Percentiles rank a stretch among this genome's conserved stretches.
Evolutionary conservation across 2,888 invertebrate species (phyloP).

Genomic region (Sabellastarte sp.): DNA sequence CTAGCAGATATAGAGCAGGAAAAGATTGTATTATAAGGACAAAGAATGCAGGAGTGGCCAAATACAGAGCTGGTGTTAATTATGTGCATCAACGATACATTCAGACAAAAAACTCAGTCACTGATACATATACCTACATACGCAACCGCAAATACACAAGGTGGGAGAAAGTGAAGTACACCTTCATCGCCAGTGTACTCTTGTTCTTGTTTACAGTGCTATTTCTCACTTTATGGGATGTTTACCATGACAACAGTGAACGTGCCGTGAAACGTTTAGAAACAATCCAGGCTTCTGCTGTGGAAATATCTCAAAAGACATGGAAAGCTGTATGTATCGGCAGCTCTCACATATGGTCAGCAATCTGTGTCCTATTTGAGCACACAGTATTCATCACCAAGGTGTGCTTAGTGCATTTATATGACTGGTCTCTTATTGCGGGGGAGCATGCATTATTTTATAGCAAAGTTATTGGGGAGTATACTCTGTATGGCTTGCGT

Average conservation of each 20-base stretch:
- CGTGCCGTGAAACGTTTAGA: constrained; percentile 15
- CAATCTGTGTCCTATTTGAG: too few relatives aligned
- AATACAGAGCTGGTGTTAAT: too few relatives aligned
- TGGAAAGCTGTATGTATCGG: constrained; percentile 9
- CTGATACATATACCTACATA: constrained; percentile 11
- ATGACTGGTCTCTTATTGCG: too few relatives aligned
- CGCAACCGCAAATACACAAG: constrained; percentile 18
- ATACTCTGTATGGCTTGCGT: constrained; percentile 1
- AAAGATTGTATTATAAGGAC: too few relatives aligned
- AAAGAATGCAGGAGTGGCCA: too few relatives aligned
- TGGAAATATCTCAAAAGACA: background rate
- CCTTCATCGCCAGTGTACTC: constrained; percentile 7
- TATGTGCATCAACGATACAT: too few relatives aligned
- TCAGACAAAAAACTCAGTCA: background rate
- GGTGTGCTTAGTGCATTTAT: too few relatives aligned
- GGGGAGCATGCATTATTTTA: background rate
- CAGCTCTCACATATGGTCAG: too few relatives aligned
- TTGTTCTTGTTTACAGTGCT: constrained; percentile 10
- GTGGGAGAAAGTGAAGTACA: constrained; percentile 25
- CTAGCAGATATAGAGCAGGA: too few relatives aligned
- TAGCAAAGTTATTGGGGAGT: background rate
- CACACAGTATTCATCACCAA: too few relatives aligned
- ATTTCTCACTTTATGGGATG: constrained; percentile 11
- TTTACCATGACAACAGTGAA: constrained; percentile 23
- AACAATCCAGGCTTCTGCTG: constrained; percentile 8